These are phyloP conservation scores for Stegastes partitus DNA, from an alignment of 2,113 vertebrate genomes.

Conservation along the genomic window DNA sequence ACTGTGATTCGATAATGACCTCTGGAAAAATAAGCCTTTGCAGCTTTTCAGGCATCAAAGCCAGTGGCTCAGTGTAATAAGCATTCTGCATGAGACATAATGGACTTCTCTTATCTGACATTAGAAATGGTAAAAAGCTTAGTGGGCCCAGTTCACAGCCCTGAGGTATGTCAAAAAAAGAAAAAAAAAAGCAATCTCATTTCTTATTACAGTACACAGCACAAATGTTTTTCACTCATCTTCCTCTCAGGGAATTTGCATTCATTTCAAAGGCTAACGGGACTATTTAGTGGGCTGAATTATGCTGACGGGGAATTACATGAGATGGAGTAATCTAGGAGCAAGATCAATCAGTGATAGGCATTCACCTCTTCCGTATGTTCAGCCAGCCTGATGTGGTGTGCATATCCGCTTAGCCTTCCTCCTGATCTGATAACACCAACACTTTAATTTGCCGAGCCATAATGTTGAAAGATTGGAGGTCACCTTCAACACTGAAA, in stretches of 20 bases:
- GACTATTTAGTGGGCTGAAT: conserved; percentile 41
- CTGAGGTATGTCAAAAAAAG: conserved; percentile 52
- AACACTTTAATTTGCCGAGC: conserved; percentile 53
- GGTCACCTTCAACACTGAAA: conserved; percentile 72
- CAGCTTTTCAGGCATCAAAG: conserved; percentile 41
- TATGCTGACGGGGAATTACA: conserved; percentile 46
- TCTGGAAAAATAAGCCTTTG: conserved; percentile 27
- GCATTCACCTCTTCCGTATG: conserved; percentile 23
- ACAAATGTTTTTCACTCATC: conserved; percentile 19
- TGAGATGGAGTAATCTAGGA: conserved; percentile 33
- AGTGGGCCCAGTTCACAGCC: conserved; percentile 27
- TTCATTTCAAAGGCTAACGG: conserved; percentile 28
- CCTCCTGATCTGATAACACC: conserved; percentile 61
- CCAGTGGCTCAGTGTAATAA: conserved; percentile 32
- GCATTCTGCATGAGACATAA: conserved; percentile 41
- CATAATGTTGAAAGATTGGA: conserved; percentile 40
- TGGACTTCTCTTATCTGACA: conserved; percentile 55
- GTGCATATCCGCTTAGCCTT: conserved; percentile 60
- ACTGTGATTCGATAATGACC: conserved; percentile 5
- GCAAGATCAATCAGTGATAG: conserved; percentile 55
- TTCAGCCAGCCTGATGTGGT: conserved; percentile 32
- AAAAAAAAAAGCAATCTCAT: conserved; percentile 52
- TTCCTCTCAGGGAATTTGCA: conserved; percentile 41
- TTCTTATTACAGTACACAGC: conserved; percentile 37
- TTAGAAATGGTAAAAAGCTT: conserved; percentile 57